phyloP scores from a whole-genome alignment of 2,888 invertebrate genomes.

The Caenorhabditis sinica region DNA sequence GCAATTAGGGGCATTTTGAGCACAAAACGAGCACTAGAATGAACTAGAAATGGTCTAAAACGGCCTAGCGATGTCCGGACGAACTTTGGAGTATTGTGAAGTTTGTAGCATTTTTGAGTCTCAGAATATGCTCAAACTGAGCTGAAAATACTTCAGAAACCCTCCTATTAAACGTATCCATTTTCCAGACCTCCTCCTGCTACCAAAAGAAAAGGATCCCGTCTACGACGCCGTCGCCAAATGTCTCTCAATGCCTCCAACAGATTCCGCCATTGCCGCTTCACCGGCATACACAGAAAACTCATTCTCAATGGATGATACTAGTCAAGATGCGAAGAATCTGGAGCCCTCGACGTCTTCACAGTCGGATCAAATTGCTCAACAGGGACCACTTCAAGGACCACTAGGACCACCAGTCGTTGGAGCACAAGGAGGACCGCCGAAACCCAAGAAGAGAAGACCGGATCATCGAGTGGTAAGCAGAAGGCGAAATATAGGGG shows the following conservation, averaged over 20 bases:
- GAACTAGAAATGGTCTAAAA: too few species aligned
- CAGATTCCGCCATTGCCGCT: conserved; percentile 69
- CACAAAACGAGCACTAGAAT: too few species aligned
- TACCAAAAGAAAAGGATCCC: conserved; percentile 32
- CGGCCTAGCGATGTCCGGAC: too few species aligned
- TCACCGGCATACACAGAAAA: conserved; percentile 64
- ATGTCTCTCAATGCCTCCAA: conserved; percentile 40
- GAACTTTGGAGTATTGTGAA: too few species aligned
- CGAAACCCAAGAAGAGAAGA: conserved; percentile 14
- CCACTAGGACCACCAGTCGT: neutral
- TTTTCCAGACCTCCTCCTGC: conserved; percentile 19
- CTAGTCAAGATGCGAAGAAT: conserved; percentile 51
- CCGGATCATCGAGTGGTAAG: conserved; percentile 17
- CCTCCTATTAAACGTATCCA: neutral
- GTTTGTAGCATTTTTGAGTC: neutral
- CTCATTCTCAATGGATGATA: conserved; percentile 63
- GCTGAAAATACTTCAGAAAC: neutral
- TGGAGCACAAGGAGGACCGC: too few species aligned
- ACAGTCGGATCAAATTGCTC: neutral
- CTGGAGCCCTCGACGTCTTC: conserved; percentile 1
- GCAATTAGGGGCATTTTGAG: too few species aligned
- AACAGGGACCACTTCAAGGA: neutral
- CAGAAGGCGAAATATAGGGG: neutral
- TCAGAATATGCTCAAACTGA: neutral
- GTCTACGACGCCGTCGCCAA: conserved; percentile 50